These are phyloP conservation scores for Aix galericulata DNA, from an alignment of 2,113 vertebrate species.

Conservation along the genomic window DNA sequence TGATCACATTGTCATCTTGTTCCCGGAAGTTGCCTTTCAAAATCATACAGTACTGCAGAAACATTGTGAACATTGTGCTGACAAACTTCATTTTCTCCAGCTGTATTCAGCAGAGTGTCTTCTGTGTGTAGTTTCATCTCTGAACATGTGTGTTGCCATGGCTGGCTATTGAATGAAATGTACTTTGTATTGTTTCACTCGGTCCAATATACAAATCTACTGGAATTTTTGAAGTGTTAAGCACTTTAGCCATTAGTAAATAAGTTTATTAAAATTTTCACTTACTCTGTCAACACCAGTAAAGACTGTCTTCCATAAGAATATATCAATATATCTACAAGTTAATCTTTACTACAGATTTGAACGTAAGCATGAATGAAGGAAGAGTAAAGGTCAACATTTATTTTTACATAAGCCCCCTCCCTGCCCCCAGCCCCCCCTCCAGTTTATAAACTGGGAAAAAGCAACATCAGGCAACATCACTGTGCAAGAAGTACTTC, in stretches of 20 bases:
- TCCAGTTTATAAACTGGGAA: neutral
- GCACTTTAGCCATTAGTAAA: neutral
- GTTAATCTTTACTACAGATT: neutral
- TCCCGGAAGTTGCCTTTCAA: neutral
- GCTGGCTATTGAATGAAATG: neutral
- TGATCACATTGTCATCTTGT: neutral
- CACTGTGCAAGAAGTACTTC: neutral
- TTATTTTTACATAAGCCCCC: neutral
- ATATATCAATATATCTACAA: neutral
- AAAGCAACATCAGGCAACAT: neutral
- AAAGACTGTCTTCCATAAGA: neutral
- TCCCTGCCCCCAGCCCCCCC: no score
- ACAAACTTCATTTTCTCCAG: neutral
- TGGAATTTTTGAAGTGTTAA: neutral
- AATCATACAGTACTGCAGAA: neutral
- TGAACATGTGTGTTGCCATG: neutral
- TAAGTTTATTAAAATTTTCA: neutral
- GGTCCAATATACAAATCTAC: neutral
- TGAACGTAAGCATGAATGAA: neutral
- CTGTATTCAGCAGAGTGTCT: neutral
- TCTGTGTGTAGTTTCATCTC: neutral
- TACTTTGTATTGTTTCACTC: neutral
- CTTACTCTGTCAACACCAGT: neutral
- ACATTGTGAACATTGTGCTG: neutral
- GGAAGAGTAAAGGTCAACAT: neutral